A percentile compares a stretch with the other conserved stretches of the same genome.
Conservation (phyloP, 2,113 vertebrate species). For the Cyphomyrus plagiostoma region DNA sequence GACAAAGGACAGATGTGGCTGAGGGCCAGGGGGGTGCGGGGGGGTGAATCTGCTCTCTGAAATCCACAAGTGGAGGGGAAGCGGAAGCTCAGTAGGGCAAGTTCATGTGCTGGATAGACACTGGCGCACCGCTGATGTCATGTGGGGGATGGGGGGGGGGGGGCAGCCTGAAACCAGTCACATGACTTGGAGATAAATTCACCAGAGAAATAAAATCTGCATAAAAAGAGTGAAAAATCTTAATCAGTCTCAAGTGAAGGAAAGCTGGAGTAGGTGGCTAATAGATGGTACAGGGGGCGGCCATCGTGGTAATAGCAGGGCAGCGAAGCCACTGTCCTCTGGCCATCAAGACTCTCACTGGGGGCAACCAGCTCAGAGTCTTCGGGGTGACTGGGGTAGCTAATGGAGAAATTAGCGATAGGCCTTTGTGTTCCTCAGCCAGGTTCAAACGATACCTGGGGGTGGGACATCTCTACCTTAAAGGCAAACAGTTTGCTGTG, state of each 20-base stretch:
- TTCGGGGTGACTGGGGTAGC: neutral
- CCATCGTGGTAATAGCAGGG: conserved; percentile 14
- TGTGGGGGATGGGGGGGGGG: neutral
- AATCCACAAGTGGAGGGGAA: conserved; percentile 1
- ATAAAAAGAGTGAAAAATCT: neutral
- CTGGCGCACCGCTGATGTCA: neutral
- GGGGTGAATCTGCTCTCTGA: neutral
- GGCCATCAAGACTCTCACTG: neutral
- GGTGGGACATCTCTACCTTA: conserved; percentile 3
- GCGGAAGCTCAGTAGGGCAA: neutral
- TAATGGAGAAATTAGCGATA: neutral
- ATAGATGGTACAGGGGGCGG: neutral
- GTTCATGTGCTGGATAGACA: neutral
- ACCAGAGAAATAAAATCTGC: neutral
- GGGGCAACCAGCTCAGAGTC: neutral
- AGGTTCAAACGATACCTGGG: conserved; percentile 31
- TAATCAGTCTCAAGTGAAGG: neutral
- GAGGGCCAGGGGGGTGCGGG: conserved; percentile 26
- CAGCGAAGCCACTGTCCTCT: neutral
- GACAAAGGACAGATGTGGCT: conserved; percentile 53
- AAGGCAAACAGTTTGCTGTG: conserved; percentile 16
- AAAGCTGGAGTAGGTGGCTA: neutral
- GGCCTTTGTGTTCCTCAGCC: conserved; percentile 19
- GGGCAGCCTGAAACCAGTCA: neutral
- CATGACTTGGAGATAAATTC: neutral